phyloP scores from a whole-genome alignment of 2,113 vertebrate genomes.

The Platysternon megacephalum region DNA sequence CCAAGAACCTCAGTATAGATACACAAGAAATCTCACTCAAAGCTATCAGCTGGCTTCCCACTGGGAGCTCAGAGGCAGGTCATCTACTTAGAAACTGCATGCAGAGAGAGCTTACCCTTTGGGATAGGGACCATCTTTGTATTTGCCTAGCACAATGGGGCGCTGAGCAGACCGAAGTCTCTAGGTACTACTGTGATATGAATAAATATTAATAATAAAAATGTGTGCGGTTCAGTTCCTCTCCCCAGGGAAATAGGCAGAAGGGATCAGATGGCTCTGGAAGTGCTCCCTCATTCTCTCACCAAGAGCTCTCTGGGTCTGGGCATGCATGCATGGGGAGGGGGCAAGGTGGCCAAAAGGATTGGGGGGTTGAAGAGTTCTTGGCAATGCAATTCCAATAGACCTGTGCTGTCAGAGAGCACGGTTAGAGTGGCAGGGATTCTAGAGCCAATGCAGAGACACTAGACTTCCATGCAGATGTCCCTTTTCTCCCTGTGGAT shows the following conservation, averaged over 20 bases:
- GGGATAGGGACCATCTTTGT: neutral
- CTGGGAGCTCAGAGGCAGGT: neutral
- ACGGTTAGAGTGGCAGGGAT: neutral
- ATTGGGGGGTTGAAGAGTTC: neutral
- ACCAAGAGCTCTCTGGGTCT: neutral
- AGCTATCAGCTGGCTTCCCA: neutral
- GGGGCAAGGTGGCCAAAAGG: neutral
- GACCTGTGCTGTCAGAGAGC: neutral
- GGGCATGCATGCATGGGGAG: neutral
- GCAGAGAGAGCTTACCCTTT: rapidly evolving
- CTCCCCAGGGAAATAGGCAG: neutral
- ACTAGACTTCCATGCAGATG: neutral
- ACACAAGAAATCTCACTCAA: neutral
- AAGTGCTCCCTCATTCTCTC: neutral
- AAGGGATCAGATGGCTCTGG: neutral
- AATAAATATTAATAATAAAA: neutral
- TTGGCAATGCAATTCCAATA: neutral
- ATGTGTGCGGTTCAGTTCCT: neutral
- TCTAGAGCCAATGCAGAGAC: neutral
- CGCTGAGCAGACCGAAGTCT: neutral
- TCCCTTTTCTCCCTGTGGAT: neutral
- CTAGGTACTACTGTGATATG: neutral
- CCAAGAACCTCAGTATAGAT: neutral
- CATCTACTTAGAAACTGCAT: rapidly evolving
- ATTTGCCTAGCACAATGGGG: neutral